A percentile compares a stretch with the other conserved stretches of the same genome.
Evolutionary conservation across 2,797 vertebrate species (phyloP).

Genomic region (Danio aesculapii): DNA sequence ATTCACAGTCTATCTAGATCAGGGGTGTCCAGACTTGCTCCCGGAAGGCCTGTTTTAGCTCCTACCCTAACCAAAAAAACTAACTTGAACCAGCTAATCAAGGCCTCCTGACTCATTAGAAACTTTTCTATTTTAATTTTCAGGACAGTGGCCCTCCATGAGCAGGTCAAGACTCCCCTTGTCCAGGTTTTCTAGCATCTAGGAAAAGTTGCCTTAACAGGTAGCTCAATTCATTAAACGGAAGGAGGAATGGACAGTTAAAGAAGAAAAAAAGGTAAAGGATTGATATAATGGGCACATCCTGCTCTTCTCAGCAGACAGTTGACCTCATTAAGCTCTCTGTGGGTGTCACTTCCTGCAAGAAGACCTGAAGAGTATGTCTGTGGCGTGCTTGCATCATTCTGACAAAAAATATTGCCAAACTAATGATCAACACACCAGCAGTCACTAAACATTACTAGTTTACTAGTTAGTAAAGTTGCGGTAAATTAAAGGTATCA

Average conservation of each 20-base stretch:
- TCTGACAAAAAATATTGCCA: constrained; percentile 12
- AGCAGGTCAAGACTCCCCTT: too few relatives aligned
- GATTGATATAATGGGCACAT: constrained; percentile 2
- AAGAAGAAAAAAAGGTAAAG: neutral
- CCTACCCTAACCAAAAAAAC: too few relatives aligned
- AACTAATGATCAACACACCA: neutral
- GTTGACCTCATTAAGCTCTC: constrained; percentile 9
- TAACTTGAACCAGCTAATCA: too few relatives aligned
- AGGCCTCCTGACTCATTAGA: too few relatives aligned
- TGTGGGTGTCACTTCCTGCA: neutral
- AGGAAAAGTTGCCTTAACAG: neutral
- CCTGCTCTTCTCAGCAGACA: neutral
- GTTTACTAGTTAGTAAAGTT: too few relatives aligned
- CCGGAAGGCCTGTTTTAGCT: too few relatives aligned
- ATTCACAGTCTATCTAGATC: neutral
- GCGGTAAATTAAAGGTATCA: too few relatives aligned
- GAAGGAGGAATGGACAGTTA: neutral
- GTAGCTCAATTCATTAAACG: neutral
- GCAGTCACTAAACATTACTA: neutral
- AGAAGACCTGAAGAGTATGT: neutral
- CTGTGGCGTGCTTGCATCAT: neutral
- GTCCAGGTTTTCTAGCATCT: neutral
- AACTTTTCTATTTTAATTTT: too few relatives aligned
- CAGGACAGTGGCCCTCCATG: too few relatives aligned
- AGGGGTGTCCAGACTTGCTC: too few relatives aligned